phyloP scores from a whole-genome alignment of 2,797 vertebrate genomes.

The Dicrostonyx torquatus region DNA sequence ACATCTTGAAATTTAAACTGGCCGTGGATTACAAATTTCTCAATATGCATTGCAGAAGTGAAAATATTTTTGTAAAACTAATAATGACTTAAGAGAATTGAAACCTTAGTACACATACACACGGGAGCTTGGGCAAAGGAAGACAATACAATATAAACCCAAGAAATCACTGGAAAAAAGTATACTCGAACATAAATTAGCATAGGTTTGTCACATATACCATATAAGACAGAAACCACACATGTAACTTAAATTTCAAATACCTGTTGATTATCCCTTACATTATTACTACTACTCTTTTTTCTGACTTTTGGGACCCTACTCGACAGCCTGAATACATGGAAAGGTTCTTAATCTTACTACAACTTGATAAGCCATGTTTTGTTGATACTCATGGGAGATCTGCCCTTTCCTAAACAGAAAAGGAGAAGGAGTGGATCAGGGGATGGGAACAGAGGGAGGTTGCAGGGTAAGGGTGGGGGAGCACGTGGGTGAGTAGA shows the following conservation, averaged over 20 bases:
- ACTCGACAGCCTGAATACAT: background rate
- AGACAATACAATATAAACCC: background rate
- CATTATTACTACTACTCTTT: background rate
- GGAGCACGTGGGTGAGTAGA: background rate
- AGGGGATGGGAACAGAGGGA: background rate
- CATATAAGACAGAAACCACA: background rate
- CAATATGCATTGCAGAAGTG: background rate
- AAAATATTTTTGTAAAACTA: background rate
- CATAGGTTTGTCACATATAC: background rate
- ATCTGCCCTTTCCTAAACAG: background rate
- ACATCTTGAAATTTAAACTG: background rate
- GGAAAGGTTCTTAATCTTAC: background rate
- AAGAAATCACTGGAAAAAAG: background rate
- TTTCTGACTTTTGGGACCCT: background rate
- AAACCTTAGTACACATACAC: background rate
- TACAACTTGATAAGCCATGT: background rate
- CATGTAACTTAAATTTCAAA: slow-evolving; percentile 2
- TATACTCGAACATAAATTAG: background rate
- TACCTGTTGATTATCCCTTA: background rate
- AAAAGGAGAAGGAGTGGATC: background rate
- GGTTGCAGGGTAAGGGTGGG: background rate
- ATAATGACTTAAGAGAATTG: background rate
- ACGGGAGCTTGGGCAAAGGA: background rate
- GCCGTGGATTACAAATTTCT: background rate
- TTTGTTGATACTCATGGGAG: background rate